Evolutionary conservation across 2,888 invertebrate genomes (phyloP), one percentile per base, ranked within the genome.

Genomic region (Diabrotica balteata): DNA sequence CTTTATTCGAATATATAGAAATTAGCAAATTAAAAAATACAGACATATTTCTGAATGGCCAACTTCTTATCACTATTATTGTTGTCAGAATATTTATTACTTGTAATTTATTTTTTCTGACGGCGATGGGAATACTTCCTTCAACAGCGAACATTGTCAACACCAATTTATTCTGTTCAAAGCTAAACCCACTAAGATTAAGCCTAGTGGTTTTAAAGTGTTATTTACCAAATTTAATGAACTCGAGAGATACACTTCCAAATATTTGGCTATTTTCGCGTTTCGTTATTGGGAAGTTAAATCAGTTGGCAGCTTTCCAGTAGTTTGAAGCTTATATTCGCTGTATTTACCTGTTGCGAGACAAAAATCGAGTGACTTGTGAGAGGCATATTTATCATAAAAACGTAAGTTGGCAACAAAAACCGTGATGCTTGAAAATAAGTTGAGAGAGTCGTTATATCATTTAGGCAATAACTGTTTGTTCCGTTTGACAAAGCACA

Each of bases 361-460:
- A 44, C 67, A 67, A 63, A 63, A 50, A 50, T 45, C 43, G 45
- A 63, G 59, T 63, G 67, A 11, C 54, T 59, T 42, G 59, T 63
- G 59, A 11, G 42, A 46, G 50, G 55, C 11, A 49, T 43, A 61
- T 59, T 49, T 63, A 59, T 59, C 59, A 59, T n/a, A 53, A 52
- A 61, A 52, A 64, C 32, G 50, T 64, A 64, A 64, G 64, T 64
- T 58, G 58, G 57, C 61, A 58, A 32, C 7, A 49, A 50, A 44
- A 49, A 59, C 43, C n/a, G 11, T n/a, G 17, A 0, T 61, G 10
- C 46, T 61, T 32, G n/a, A 61, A 52, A 52, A 52, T 61, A 60
- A 51, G 44, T 60, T 49, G 50, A 50, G 32, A 32, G 32, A 32
- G 32, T 4, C 57, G 9, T 57, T 46, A 57, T 17, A 5, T 32